Percentiles rank a stretch among this genome's conserved stretches.
Conservation (phyloP, 53 echinoderm and acorn worm genomes). For the Antedon mediterranea region DNA sequence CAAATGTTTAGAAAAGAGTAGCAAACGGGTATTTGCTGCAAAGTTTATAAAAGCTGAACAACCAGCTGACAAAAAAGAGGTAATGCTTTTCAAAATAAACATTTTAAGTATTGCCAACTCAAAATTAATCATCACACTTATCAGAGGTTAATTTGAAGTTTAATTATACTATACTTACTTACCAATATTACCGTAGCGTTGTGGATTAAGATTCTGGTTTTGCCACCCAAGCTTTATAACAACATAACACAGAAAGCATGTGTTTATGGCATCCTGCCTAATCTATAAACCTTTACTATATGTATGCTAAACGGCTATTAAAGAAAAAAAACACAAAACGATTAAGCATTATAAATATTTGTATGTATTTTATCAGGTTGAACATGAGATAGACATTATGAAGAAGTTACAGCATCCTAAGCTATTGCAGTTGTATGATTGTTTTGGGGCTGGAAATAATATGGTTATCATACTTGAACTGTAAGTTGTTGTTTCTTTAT, state of each 20-base stretch:
- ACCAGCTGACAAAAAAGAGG: conserved; percentile 78
- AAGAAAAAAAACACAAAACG: too few relatives aligned
- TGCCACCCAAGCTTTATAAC: too few relatives aligned
- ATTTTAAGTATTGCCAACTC: background rate
- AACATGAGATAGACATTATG: conserved; percentile 98
- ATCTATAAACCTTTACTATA: too few relatives aligned
- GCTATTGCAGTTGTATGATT: conserved; percentile 88
- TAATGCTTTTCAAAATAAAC: conserved; percentile 4
- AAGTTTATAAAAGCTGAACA: conserved; percentile 81
- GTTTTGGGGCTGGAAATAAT: conserved; percentile 75
- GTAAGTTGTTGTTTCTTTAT: conserved; percentile 59
- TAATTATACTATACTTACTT: too few relatives aligned
- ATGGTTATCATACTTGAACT: conserved; percentile 97
- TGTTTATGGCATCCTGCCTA: too few relatives aligned
- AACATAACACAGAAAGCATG: too few relatives aligned
- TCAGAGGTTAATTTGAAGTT: too few relatives aligned
- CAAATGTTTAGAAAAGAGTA: conserved; percentile 86
- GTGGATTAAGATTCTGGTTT: too few relatives aligned
- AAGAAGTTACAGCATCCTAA: conserved; percentile 92
- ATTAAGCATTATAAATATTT: too few relatives aligned
- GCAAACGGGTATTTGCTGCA: conserved; percentile 73
- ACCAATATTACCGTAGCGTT: too few relatives aligned
- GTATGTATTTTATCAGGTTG: conserved; percentile 29
- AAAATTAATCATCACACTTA: too few relatives aligned
- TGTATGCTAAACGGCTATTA: too few relatives aligned